phyloP scores from a whole-genome alignment of 2,113 vertebrate species.

The Ifrita kowaldi region DNA sequence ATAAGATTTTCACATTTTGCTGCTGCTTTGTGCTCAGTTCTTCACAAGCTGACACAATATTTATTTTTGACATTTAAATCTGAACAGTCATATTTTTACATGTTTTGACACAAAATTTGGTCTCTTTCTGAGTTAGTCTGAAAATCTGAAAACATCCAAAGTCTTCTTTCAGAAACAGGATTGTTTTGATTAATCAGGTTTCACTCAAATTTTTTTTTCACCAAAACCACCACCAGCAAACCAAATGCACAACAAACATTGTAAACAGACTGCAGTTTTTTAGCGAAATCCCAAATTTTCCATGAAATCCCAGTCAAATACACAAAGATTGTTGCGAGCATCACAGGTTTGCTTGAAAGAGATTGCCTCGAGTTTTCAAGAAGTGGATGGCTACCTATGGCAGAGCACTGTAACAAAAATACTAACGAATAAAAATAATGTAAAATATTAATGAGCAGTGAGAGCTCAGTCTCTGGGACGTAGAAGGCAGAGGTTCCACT shows the following conservation, averaged over 20 bases:
- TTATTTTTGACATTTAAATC: constrained; percentile 27
- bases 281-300: background rate
- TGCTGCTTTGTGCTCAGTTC: background rate
- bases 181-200: constrained; percentile 14
- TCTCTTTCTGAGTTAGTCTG: constrained; percentile 12
- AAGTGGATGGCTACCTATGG: background rate
- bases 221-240: background rate
- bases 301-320: background rate
- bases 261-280: background rate
- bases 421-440: background rate
- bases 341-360: background rate
- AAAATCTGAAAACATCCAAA: background rate
- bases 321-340: background rate
- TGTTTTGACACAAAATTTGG: constrained; percentile 30
- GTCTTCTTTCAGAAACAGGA: background rate
- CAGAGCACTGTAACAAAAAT: background rate
- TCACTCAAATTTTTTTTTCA: background rate
- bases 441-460: background rate
- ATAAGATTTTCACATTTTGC: background rate
- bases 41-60: constrained; percentile 33
- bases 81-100: constrained; percentile 4
- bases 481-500: background rate
- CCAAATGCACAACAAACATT: background rate
- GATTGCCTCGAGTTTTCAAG: background rate
- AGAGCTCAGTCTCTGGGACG: background rate